Evolutionary conservation across 1,140 invertebrate genomes (phyloP), one percentile per base, ranked within the genome.

Genomic region (Bombus affinis): DNA sequence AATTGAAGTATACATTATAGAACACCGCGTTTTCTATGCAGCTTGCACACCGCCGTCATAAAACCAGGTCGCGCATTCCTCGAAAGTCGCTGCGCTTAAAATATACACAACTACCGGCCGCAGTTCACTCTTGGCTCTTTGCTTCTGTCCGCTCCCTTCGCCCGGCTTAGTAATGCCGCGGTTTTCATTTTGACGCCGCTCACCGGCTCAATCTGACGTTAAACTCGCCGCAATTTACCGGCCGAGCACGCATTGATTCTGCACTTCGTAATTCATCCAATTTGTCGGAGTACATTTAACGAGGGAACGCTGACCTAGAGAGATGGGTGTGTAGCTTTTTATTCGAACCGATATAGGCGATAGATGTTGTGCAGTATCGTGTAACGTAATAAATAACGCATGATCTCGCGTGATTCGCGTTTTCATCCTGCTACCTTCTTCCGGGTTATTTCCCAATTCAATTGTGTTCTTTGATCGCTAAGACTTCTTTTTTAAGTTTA

Each of bases 1-100:
- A 95, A 94, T 93, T 93, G 90, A 90, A 93, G 92, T 80, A 85
- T 92, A 83, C 88, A 87, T 88, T 92, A 92, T 92, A 70, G 83
- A 91, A 77, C 81, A 72, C 59, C 74, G 76, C 66, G 76, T 59
- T 85, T 88, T 65, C 83, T 78, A 85, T 85, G 81, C 81, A 79
- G 39, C 71, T 71, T 32, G 59, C 85, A 65, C 71, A 70, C 79
- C 62, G 28, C 35, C 66, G 66, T 32, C 77, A n/a, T 32, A 15
- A 83, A 89, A 89, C 65, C 75, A 86, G 88, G 83, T 88, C 88
- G 88, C 87, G 87, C 83, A 86, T 89, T 80, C 76, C 86, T 42
- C 81, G 79, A 89, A 86, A 78, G 74, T 83, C 74, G 44, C 42
- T 35, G 35, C 47, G 37, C 65, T 83, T 68, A 77, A 83, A 78